phyloP scores from a whole-genome alignment of 2,113 vertebrate genomes.

The Eonycteris spelaea region DNA sequence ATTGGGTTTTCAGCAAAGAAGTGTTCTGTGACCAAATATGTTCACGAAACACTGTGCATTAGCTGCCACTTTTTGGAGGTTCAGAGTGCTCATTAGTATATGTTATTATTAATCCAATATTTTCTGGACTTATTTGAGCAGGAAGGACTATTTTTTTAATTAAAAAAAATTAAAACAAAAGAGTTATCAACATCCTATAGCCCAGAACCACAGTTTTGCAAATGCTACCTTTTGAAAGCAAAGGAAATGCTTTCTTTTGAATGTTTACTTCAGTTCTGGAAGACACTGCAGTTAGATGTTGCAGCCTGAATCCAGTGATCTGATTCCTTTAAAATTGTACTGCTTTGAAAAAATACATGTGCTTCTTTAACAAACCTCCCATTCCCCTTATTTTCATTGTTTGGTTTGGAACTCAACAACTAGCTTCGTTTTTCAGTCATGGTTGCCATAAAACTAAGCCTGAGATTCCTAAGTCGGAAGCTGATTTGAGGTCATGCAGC shows the following conservation, averaged over 20 bases:
- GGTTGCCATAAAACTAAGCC: background rate
- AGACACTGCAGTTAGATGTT: background rate
- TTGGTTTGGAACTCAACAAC: background rate
- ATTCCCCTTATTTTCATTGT: background rate
- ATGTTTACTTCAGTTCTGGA: background rate
- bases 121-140: background rate
- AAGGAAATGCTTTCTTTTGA: background rate
- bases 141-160: background rate
- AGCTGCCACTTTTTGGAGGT: background rate
- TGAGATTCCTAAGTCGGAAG: background rate
- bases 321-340: background rate
- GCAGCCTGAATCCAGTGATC: background rate
- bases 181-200: background rate
- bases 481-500: background rate
- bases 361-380: background rate
- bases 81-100: background rate
- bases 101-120: background rate
- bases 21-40: background rate
- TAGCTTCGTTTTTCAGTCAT: background rate
- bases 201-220: background rate
- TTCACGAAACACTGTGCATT: accelerated
- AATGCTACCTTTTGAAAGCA: background rate
- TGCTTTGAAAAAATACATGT: background rate
- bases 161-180: background rate
- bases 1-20: background rate